Base-by-base conservation (phyloP, 1,140 invertebrate genomes). In the Stratiolaelaps scimitus region DNA sequence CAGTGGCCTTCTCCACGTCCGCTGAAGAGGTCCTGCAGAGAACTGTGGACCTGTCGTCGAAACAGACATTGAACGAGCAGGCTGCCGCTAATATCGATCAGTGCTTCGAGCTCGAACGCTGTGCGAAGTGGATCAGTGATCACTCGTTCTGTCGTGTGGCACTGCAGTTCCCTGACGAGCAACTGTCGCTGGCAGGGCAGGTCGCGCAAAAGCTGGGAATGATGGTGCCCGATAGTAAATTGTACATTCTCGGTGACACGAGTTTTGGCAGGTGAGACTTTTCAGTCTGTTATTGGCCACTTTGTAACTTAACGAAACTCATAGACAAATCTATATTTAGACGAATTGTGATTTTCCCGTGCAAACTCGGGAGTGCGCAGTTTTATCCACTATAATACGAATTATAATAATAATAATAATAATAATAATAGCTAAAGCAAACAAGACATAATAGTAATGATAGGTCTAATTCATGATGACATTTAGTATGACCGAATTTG, bases 241-340 rank as follows among this genome's bases (percentile, higher is more conserved):
- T 91, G 0, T 93, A 85, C 72, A 85, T 95, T 71, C 76, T 95
- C 26, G 90, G 86, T n/a, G 91, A 96, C 72, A 92, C 89, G 20
- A 86, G 89, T 10, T 94, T 91, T 77, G 89, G 88, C 71, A 94
- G 85, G 85, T 88, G 76, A 73, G 72, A 73, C n/a, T n/a, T n/a
- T n/a, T n/a, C n/a, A n/a, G n/a, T n/a, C n/a, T n/a, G n/a, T n/a
- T n/a, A n/a, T n/a, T n/a, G n/a, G n/a, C n/a, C n/a, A n/a, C n/a
- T n/a, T n/a, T n/a, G n/a, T n/a, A n/a, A n/a, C n/a, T n/a, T n/a
- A n/a, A n/a, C n/a, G n/a, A n/a, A n/a, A n/a, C n/a, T n/a, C n/a
- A n/a, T n/a, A n/a, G n/a, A n/a, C n/a, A n/a, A n/a, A n/a, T n/a
- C n/a, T n/a, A n/a, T n/a, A n/a, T n/a, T n/a, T n/a, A n/a, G n/a